Conservation (phyloP, 2,888 invertebrate genomes). For the Bembecia ichneumoniformis region DNA sequence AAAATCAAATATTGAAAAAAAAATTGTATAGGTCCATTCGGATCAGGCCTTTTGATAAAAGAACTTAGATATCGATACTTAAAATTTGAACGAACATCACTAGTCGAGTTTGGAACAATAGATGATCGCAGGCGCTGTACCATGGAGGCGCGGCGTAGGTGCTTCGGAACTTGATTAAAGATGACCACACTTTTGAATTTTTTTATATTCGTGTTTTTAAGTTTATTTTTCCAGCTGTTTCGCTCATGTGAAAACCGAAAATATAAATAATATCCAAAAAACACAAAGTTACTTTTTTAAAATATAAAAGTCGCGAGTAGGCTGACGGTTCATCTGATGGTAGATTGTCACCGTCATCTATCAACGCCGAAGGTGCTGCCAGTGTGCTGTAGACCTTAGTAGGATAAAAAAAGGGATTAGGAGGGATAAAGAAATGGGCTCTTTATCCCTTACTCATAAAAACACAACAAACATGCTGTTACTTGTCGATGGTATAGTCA, state of each 20-base stretch:
- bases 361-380: too few species aligned
- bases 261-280: neutral
- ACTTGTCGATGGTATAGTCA: too few species aligned
- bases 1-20: too few species aligned
- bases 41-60: neutral
- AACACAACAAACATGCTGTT: too few species aligned
- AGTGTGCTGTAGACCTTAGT: too few species aligned
- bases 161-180: slow-evolving; percentile 46
- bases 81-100: slow-evolving; percentile 24
- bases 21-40: slow-evolving; percentile 3
- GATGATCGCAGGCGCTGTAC: slow-evolving; percentile 48
- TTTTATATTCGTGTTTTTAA: neutral
- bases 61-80: slow-evolving; percentile 22
- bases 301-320: neutral
- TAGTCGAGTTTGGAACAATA: slow-evolving; percentile 44
- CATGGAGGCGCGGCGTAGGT: slow-evolving; percentile 35
- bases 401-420: too few species aligned
- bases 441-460: too few species aligned
- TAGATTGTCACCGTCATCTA: neutral
- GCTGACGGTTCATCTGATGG: neutral
- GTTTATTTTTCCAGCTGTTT: neutral
- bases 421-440: too few species aligned
- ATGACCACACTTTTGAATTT: slow-evolving; percentile 19
- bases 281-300: neutral
- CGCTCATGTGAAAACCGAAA: neutral